Conservation (phyloP, 2,888 invertebrate species). For the Tenthredo livida region DNA sequence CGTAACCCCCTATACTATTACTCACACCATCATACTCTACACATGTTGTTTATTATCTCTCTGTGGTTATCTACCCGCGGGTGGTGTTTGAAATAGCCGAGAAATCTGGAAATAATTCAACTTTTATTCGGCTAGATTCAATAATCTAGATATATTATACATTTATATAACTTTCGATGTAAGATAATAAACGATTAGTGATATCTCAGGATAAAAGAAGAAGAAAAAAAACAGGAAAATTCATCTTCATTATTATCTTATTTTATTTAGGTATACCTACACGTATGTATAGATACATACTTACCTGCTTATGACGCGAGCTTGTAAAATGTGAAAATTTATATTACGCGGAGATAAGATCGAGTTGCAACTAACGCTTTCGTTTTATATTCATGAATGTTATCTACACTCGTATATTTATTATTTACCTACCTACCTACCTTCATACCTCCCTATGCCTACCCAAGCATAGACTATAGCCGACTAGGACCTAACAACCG, state of each 20-base stretch:
- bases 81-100: background rate
- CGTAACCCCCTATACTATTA: background rate
- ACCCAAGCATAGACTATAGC: background rate
- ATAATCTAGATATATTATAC: background rate
- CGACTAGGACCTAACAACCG: background rate
- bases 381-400: slow-evolving; percentile 42
- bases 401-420: slow-evolving; percentile 29
- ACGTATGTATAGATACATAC: too few species aligned
- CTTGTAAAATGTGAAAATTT: slow-evolving; percentile 18
- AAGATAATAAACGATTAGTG: background rate
- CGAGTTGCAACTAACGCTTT: slow-evolving; percentile 7
- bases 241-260: background rate
- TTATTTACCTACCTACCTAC: slow-evolving; percentile 7
- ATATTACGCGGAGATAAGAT: slow-evolving; percentile 20
- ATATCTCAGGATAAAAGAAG: background rate
- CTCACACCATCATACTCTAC: background rate
- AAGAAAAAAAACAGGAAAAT: too few species aligned
- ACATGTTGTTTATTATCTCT: slow-evolving; percentile 13
- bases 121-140: background rate
- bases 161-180: background rate
- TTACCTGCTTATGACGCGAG: background rate
- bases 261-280: background rate
- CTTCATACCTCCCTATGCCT: too few species aligned
- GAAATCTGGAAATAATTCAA: background rate
- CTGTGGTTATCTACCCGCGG: background rate